These are phyloP conservation scores for Listronotus bonariensis DNA, from an alignment of 1,140 invertebrate genomes.

Conservation along the genomic window DNA sequence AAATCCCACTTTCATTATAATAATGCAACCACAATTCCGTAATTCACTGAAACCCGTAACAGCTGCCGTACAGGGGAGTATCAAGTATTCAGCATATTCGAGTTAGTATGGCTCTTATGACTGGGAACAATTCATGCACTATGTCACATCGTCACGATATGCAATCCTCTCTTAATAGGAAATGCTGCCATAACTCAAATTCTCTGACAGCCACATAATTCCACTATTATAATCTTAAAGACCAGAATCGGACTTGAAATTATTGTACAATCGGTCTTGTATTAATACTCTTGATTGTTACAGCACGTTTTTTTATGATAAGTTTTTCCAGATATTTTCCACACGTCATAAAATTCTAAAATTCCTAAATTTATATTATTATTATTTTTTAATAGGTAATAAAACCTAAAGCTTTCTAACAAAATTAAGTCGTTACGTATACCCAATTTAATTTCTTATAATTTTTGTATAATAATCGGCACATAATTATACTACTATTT, in stretches of 20 bases:
- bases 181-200: slow-evolving; percentile 37
- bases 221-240: slow-evolving; percentile 24
- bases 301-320: no score
- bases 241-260: neutral
- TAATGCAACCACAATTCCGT: slow-evolving; percentile 4
- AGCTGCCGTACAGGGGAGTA: slow-evolving; percentile 14
- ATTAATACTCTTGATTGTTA: no score
- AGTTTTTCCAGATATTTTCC: no score
- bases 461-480: no score
- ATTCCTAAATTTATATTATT: no score
- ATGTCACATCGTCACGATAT: slow-evolving; percentile 38
- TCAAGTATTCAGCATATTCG: slow-evolving; percentile 29
- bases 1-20: no score
- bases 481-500: no score
- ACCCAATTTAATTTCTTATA: no score
- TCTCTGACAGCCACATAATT: slow-evolving; percentile 35
- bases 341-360: no score
- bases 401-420: no score
- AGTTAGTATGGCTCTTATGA: slow-evolving; percentile 21
- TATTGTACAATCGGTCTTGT: neutral
- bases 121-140: slow-evolving; percentile 33
- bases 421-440: no score
- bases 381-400: no score
- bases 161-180: slow-evolving; percentile 36
- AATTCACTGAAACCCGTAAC: slow-evolving; percentile 4